Evolutionary conservation across 2,888 invertebrate species (phyloP), one percentile per base, ranked within the genome.

Genomic region (Auanema freiburgensis): DNA sequence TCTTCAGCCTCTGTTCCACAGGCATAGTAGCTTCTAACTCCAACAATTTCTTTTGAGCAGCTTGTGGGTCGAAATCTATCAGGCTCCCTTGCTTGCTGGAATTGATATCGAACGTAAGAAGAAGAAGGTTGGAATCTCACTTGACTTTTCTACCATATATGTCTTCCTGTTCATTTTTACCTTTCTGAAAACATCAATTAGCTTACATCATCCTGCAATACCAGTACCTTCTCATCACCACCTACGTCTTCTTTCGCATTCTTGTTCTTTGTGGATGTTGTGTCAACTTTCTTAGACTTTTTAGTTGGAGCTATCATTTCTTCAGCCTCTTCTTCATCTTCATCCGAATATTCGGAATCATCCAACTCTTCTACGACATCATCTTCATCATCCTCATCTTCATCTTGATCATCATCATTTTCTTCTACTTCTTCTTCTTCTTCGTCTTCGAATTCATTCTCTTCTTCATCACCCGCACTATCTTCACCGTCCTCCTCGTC

Each of bases 71-170:
- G 57, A 70, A 73, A 16, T 72, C 65, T 58, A 76, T 76, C 40
- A 76, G 61, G 18, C 67, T 66, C 16, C 76, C 72, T 4, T 71
- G 73, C 14, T 55, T 42, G 42, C 65, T 65, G 60, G 11, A 64
- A 50, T 42, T 14, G 11, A n/a, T 14, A 33, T n/a, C 42, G 33
- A 44, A 51, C n/a, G 5, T 11, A 18, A 55, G 6, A 16, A 56
- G 14, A 1, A 54, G 14, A 2, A 49, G 14, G 10, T 53, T 10
- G 5, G 21, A 5, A 46, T 3, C 21, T 46, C 10, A 46, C 21
- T 76, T 69, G 42, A 76, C 64, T 55, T 68, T 72, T 43, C 73
- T 62, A 12, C 76, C 76, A 58, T 76, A 76, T 56, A 76, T 76
- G 54, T 76, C 76, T 49, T 73, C 67, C 2, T 62, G 21, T 57